Percentiles rank a stretch among this genome's conserved stretches.
phyloP scores from a whole-genome alignment of 2,888 invertebrate genomes.

The Aphodius sticticus region DNA sequence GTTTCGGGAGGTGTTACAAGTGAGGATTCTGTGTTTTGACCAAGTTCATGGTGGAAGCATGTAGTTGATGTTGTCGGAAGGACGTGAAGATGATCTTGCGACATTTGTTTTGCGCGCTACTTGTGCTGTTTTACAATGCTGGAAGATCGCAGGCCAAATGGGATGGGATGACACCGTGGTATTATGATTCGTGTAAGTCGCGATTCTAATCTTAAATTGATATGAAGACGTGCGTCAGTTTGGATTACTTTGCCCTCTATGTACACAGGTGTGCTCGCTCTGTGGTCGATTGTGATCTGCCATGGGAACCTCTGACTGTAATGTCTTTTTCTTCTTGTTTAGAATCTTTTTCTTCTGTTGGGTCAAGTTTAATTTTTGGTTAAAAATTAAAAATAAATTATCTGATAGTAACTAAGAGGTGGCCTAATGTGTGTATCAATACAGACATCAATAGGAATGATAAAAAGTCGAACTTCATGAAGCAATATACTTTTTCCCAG shows the following conservation, averaged over 20 bases:
- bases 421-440: no score
- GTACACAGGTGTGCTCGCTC: not conserved
- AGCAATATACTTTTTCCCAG: no score
- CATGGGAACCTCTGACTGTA: not conserved
- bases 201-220: not conserved
- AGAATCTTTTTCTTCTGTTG: no score
- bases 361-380: no score
- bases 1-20: not conserved
- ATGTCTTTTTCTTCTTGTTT: no score
- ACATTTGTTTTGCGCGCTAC: not conserved
- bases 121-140: slow-evolving; percentile 37
- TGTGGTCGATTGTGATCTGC: not conserved
- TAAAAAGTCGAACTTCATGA: no score
- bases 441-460: no score
- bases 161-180: slow-evolving; percentile 65
- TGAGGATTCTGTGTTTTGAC: not conserved
- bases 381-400: no score
- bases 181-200: slow-evolving; percentile 65
- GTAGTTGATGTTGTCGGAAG: slow-evolving; percentile 8
- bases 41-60: not conserved
- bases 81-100: slow-evolving; percentile 28
- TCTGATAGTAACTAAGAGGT: no score
- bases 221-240: not conserved
- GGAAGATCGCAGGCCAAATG: slow-evolving; percentile 49
- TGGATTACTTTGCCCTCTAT: not conserved